Base-by-base conservation (phyloP, 2,888 invertebrate genomes). In the Latrodectus hesperus region DNA sequence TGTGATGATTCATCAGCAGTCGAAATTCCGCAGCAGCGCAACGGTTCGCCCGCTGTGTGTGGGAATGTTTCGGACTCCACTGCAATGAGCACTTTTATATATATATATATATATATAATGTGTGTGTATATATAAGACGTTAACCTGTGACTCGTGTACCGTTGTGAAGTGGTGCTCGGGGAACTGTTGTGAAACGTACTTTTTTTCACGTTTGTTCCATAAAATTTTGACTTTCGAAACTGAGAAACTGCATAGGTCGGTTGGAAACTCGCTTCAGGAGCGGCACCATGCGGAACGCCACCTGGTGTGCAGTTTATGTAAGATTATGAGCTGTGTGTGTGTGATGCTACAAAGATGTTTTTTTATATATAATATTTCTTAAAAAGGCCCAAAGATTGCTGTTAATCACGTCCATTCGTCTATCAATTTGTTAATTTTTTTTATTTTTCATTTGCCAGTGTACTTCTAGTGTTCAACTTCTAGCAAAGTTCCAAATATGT, bases 371-470 rank as follows among this genome's bases (percentile, higher is more conserved):
- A 84, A 84, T 77, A 65, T 87, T 87, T 82, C 81, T 87, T 81
- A 86, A 86, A 84, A 87, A 81, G 86, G 86, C 86, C 86, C 86
- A 87, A 87, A 87, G 86, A 87, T 87, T 73, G 86, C 76, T 87
- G 81, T 87, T 81, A 81, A 60, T 87, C 86, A 81, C 86, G 86
- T 87, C 86, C 86, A 87, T 77, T 79, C 83, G 70, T 76, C 68
- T 76, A n/a, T 70, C 64, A 17, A 77, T 84, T 49, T 73, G 71
- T 86, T 86, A 70, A 26, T 17, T 53, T 80, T 64, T 38, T 81
- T 81, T 74, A 17, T 38, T 81, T 75, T 52, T 87, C 72, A 77
- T 87, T 81, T 85, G 79, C 85, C 85, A 85, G 85, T 87, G 86
- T 81, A 75, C 65, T 81, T 87, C 86, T 87, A 87, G 86, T 87